Evolutionary conservation across 1,140 invertebrate genomes (phyloP).

Genomic region (Drosophila mojavensis): DNA sequence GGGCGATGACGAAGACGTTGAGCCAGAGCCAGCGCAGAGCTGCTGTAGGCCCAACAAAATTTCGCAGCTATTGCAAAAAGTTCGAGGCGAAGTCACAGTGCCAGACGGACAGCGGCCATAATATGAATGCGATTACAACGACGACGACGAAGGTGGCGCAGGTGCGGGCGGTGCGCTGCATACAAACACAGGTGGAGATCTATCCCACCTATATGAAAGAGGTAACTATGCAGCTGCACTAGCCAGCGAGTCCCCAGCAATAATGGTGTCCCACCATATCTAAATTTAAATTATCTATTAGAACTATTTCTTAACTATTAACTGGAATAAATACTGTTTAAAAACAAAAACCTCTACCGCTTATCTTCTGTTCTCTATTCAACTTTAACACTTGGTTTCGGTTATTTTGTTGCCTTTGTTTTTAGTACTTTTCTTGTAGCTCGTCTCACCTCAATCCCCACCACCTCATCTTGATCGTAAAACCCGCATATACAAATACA

Average conservation of each 20-base stretch:
- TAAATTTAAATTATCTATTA: conserved; percentile 29
- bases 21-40: conserved; percentile 9
- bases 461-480: conserved; percentile 7
- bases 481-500: conserved; percentile 17
- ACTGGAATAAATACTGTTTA: conserved; percentile 37
- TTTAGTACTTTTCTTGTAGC: background rate
- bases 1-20: conserved; percentile 24
- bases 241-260: conserved; percentile 48
- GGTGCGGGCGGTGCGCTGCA: conserved; percentile 74
- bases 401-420: conserved; percentile 9
- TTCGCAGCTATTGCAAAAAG: conserved; percentile 66
- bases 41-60: conserved; percentile 63
- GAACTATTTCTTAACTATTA: conserved; percentile 42
- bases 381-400: conserved; percentile 43
- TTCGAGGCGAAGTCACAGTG: conserved; percentile 60
- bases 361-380: conserved; percentile 35
- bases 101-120: conserved; percentile 24
- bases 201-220: conserved; percentile 82
- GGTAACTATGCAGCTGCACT: conserved; percentile 82
- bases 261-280: conserved; percentile 15
- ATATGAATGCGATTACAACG: background rate
- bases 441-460: background rate
- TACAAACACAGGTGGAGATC: conserved; percentile 80
- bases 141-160: conserved; percentile 64
- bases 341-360: conserved; percentile 17